Percentiles rank a stretch among this genome's conserved stretches.
phyloP scores from a whole-genome alignment of 2,797 vertebrate species.

The Threskiornis aethiopicus region DNA sequence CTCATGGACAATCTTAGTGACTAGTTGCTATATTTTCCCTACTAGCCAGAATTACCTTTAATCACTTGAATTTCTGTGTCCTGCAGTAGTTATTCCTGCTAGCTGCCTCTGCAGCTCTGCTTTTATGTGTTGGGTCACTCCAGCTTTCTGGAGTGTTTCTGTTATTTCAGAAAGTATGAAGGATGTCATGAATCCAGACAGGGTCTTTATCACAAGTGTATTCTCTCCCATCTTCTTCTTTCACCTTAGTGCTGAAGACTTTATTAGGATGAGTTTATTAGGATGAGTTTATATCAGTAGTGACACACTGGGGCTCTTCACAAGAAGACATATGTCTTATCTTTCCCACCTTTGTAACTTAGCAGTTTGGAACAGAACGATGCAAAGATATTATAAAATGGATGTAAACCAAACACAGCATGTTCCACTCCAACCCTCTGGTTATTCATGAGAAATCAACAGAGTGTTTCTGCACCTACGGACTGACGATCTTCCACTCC shows the following conservation, averaged over 20 bases:
- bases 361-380: not conserved
- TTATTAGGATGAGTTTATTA: not conserved
- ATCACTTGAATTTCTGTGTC: not conserved
- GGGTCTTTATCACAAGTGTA: not conserved
- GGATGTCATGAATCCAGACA: not conserved
- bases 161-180: not conserved
- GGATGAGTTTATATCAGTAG: not conserved
- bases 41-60: not conserved
- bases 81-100: not conserved
- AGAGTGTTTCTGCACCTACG: not conserved
- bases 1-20: not conserved
- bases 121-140: not conserved
- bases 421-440: not conserved
- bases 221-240: not conserved
- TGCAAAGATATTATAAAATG: not conserved
- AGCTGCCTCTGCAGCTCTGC: not conserved
- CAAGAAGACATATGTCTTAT: not conserved
- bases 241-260: not conserved
- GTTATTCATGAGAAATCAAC: not conserved
- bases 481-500: not conserved
- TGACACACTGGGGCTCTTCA: not conserved
- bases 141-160: not conserved
- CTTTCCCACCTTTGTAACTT: not conserved
- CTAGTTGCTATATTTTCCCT: not conserved
- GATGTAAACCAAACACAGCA: not conserved